Evolutionary conservation across 2,797 vertebrate species (phyloP).

Genomic region (Erethizon dorsatum): DNA sequence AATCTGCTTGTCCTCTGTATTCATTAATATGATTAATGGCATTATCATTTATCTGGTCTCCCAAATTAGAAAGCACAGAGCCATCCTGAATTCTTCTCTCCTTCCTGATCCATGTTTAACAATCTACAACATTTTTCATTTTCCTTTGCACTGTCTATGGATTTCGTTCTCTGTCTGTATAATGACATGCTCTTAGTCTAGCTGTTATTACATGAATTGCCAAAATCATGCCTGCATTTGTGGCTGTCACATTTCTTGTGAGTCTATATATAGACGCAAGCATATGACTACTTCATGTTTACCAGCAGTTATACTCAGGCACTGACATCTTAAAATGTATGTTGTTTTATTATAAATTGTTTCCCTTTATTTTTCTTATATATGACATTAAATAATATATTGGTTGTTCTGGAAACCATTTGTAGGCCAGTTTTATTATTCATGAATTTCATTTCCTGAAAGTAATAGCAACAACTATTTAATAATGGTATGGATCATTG

Average conservation of each 20-base stretch:
- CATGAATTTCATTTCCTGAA: slow-evolving; percentile 38
- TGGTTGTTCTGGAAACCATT: background rate
- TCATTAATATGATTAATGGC: background rate
- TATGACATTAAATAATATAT: slow-evolving; percentile 36
- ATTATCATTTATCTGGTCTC: slow-evolving; percentile 8
- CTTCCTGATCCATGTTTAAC: slow-evolving; percentile 17
- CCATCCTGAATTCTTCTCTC: background rate
- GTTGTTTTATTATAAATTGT: slow-evolving; percentile 47
- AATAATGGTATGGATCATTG: background rate
- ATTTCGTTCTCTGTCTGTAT: background rate
- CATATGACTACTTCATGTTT: slow-evolving; percentile 46
- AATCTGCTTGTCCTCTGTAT: slow-evolving; percentile 28
- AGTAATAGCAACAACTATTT: background rate
- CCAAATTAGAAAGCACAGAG: slow-evolving; percentile 46
- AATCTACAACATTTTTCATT: background rate
- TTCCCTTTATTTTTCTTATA: slow-evolving; percentile 9
- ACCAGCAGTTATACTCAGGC: background rate
- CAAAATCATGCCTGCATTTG: slow-evolving; percentile 16
- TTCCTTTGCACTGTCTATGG: slow-evolving; percentile 4
- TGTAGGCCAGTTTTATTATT: slow-evolving; percentile 8
- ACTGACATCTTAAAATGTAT: slow-evolving; percentile 31
- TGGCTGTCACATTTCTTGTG: slow-evolving; percentile 29
- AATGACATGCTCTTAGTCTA: background rate
- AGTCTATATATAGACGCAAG: background rate
- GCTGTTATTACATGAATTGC: background rate